Evolutionary conservation across 2,113 vertebrate species (phyloP).

Genomic region (Micromys minutus): DNA sequence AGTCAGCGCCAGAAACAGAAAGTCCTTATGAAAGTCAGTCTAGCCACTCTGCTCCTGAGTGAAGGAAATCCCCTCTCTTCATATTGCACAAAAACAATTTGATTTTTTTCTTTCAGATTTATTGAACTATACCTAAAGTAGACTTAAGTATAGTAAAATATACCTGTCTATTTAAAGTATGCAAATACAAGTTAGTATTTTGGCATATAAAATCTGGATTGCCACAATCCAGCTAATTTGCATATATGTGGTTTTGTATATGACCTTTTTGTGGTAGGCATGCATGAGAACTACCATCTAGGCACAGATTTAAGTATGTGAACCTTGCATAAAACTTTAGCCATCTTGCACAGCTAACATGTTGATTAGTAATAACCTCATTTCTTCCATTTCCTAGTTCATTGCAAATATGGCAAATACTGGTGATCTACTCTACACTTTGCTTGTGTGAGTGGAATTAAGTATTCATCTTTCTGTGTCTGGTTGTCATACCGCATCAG

Average conservation of each 20-base stretch:
- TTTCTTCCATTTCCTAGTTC: neutral
- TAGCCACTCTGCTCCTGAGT: neutral
- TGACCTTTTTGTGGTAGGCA: neutral
- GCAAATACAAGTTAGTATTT: neutral
- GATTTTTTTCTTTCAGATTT: neutral
- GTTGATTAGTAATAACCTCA: neutral
- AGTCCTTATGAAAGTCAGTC: neutral
- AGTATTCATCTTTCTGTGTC: neutral
- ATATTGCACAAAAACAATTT: neutral
- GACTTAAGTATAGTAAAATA: too few relatives aligned
- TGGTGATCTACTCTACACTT: neutral
- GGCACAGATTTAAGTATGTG: neutral
- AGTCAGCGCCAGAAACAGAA: neutral
- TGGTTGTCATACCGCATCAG: neutral
- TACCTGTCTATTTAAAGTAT: neutral
- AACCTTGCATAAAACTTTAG: neutral
- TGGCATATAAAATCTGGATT: neutral
- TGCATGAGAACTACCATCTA: neutral
- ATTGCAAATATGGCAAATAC: neutral
- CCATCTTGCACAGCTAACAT: neutral
- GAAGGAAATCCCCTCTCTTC: slow-evolving; percentile 27
- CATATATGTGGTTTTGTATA: neutral
- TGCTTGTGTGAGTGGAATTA: neutral
- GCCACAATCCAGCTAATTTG: neutral
- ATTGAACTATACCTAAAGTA: neutral